Evolutionary conservation across 92 coral and sea anemone species (phyloP), one percentile per base, ranked within the genome.

Genomic region (Montipora capitata): DNA sequence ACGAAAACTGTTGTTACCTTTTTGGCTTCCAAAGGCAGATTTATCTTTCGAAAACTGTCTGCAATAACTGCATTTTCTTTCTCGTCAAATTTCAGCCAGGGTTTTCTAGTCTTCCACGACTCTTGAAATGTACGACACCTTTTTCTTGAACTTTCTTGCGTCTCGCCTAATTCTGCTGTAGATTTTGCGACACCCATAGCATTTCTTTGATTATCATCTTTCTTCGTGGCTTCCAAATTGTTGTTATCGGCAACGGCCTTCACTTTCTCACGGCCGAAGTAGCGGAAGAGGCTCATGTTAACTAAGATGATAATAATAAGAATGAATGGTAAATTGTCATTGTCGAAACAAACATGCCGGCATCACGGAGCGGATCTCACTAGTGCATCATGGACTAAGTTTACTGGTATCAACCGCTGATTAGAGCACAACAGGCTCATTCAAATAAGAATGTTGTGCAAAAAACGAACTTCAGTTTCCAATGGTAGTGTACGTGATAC

Each of bases 221-320:
- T n/a, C 58, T 73, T 73, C 15, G 59, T 51, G 79, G 79, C 65
- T 74, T 74, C 79, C 44, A 18, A 74, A 74, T 18, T 74, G 79
- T 74, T 74, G 79, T 74, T 74, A 74, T 74, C 64, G 2, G 61
- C 58, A 44, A 38, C 42, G 12, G 5, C 40, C 72, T 39, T 66
- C 72, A 66, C 78, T 73, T 74, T 74, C 79, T 74, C 64, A 51
- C 45, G 63, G n/a, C 63, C 10, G 43, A 74, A 74, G 79, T 74
- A 48, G 64, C 42, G n/a, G 79, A 74, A 51, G 79, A 74, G 64
- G 58, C 78, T 48, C 38, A 67, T 67, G 35, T 16, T 67, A 67
- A n/a, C 72, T 39, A 18, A 67, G 43, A 68, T 68, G 43, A 27
- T 27, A 27, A 27, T 27, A 27, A 27, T 27, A 20, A 27, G 3